A percentile compares a stretch with the other conserved stretches of the same genome.
These are phyloP conservation scores for Chelon labrosus DNA, from an alignment of 2,797 vertebrate species.

Conservation along the genomic window DNA sequence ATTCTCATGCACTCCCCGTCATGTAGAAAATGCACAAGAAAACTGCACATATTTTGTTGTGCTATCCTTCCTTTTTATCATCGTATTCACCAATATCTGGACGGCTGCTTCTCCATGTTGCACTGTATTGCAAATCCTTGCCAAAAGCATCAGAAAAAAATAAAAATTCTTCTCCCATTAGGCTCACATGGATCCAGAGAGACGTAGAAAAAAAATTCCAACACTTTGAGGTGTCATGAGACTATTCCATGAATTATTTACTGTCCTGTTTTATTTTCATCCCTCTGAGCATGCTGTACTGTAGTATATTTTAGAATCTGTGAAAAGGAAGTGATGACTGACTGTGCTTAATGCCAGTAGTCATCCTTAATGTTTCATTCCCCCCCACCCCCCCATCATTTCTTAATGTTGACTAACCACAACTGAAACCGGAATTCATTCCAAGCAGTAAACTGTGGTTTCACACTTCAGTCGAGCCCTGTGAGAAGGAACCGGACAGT, in stretches of 20 bases:
- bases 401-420: neutral
- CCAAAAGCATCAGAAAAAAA: constrained; percentile 48
- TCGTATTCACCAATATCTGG: constrained; percentile 24
- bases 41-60: constrained; percentile 11
- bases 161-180: constrained; percentile 29
- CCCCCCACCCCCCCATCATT: neutral
- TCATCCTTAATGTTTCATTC: neutral
- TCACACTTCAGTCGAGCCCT: neutral
- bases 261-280: constrained; percentile 36
- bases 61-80: constrained; percentile 24
- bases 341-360: constrained; percentile 14
- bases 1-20: neutral
- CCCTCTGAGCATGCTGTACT: constrained; percentile 31
- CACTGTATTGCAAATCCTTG: constrained; percentile 56
- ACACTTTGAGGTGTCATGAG: constrained; percentile 44
- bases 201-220: constrained; percentile 38
- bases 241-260: constrained; percentile 59
- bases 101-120: constrained; percentile 31
- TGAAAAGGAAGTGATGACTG: constrained; percentile 18
- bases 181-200: constrained; percentile 47
- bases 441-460: constrained; percentile 3
- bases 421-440: constrained; percentile 12
- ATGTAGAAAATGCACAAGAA: neutral
- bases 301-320: constrained; percentile 20
- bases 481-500: neutral